Evolutionary conservation across 2,113 vertebrate species (phyloP), one percentile per base, ranked within the genome.

Genomic region (Butastur rufipennis): DNA sequence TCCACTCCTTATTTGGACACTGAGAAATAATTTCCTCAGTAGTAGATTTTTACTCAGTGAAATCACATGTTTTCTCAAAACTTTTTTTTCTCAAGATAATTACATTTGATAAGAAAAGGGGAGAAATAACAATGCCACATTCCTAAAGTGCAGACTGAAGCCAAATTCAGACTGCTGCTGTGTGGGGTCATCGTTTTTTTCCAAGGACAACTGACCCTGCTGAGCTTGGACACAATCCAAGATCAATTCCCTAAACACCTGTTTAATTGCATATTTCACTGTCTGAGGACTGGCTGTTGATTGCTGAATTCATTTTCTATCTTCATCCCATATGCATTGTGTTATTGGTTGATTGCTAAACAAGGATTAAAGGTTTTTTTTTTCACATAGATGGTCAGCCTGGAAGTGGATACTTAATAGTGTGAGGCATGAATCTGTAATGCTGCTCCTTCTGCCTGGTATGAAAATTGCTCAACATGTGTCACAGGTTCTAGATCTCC

Each of bases 1-100:
- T 61, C 23, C n/a, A 91, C 96, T 98, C 98, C 98, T 98, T 98
- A 98, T 98, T 98, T 98, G 97, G 98, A 98, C 87, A 97, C 71
- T 67, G 88, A 86, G 94, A 97, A 97, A 94, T 97, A 96, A 98
- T 96, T 96, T 98, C 97, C 90, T 97, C 94, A 96, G 95, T 98
- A 98, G 97, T 97, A 97, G 98, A 98, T 99, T 98, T 98, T 98
- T 98, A 98, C 97, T 98, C 96, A 79, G 98, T 99, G 98, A 99
- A 98, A 98, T 98, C 98, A 99, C 97, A 96, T 96, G 83, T 98
- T 98, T 98, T 98, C 91, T 96, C 89, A 98, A 95, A 92, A 83
- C 61, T 47, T 87, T 95, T 95, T 96, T 96, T 95, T 72, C 95
- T 97, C 97, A 93, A 94, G 95, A 97, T 98, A 97, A 97, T 95